Evolutionary conservation across 2,113 vertebrate species (phyloP), one percentile per base, ranked within the genome.

Genomic region (Rhinolophus ferrumequinum): DNA sequence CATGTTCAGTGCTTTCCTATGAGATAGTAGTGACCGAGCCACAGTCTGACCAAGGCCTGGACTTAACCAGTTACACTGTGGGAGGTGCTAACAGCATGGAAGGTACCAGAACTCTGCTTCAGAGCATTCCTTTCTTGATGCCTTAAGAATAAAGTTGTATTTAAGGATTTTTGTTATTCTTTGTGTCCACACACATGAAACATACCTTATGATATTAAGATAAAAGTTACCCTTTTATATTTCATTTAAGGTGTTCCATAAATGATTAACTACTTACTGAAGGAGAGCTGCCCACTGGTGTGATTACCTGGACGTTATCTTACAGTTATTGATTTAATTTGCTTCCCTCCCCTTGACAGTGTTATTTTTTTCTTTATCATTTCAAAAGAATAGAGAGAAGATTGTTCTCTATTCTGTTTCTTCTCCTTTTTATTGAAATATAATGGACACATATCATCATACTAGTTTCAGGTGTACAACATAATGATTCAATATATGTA

Each of bases 151-250:
- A 41, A 76, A 95, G 11, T 54, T 89, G 38, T 76, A 16, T 33
- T 75, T 77, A 85, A 90, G 6, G 26, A 24, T 8, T 79, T 90
- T 77, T 86, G 38, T 67, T 79, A 62, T 86, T 50, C 95, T 92
- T 79, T 87, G 70, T 88, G 69, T 28, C 44, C 22, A n/a, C 16
- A 79, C 6, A 82, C 1, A 7, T 60, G 56, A 77, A 84, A 52
- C 21, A 24, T 38, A 47, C 24, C 5, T 83, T 69, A 66, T 9
- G 50, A 24, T 72, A 28, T 54, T 90, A 69, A 91, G 47, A 79
- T n/a, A 84, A 50, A 93, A 52, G 30, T 0, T 24, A 16, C 1
- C 54, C 75, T 60, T 35, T 93, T 75, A 58, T 62, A 72, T 87
- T 93, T 95, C 35, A 76, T 38, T 90, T 95, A 86, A 90, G 19